phyloP scores from a whole-genome alignment of 2,888 invertebrate genomes.

The Papilio elwesi region DNA sequence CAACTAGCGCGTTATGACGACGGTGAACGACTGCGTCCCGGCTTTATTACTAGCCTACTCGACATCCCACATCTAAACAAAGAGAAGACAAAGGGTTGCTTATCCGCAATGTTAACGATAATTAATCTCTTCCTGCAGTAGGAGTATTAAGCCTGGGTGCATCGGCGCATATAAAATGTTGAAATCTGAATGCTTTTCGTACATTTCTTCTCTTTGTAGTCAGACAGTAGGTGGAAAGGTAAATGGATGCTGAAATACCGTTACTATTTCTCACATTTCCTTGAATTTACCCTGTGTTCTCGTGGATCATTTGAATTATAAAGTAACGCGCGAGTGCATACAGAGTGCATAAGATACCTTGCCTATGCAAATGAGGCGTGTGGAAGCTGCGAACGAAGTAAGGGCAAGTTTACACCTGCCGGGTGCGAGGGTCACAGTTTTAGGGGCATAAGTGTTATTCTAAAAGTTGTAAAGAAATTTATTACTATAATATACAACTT shows the following conservation, averaged over 20 bases:
- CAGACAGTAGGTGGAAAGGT: constrained; percentile 11
- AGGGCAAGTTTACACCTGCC: constrained; percentile 69
- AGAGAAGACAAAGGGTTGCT: constrained; percentile 41
- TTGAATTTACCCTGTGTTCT: constrained; percentile 64
- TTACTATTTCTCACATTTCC: constrained; percentile 82
- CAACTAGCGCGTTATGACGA: constrained; percentile 55
- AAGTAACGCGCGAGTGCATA: constrained; percentile 79
- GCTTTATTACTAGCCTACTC: constrained; percentile 50
- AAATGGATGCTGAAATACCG: constrained; percentile 64
- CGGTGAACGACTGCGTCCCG: constrained; percentile 56
- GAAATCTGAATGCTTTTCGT: constrained; percentile 29
- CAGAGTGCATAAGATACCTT: constrained; percentile 75
- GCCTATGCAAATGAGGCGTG: constrained; percentile 73
- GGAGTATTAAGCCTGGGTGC: constrained; percentile 5
- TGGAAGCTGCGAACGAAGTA: constrained; percentile 60
- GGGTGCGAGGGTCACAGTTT: constrained; percentile 43
- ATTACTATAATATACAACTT: no score
- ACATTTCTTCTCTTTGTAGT: constrained; percentile 15
- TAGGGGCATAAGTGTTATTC: constrained; percentile 6
- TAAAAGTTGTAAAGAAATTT: constrained; percentile 5
- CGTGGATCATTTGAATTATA: constrained; percentile 81
- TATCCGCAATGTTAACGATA: constrained; percentile 38
- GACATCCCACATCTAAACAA: constrained; percentile 42
- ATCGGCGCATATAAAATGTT: constrained; percentile 30
- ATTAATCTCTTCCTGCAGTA: constrained; percentile 36